Conservation (phyloP, 2,888 invertebrate species). For the Tholera decimalis region DNA sequence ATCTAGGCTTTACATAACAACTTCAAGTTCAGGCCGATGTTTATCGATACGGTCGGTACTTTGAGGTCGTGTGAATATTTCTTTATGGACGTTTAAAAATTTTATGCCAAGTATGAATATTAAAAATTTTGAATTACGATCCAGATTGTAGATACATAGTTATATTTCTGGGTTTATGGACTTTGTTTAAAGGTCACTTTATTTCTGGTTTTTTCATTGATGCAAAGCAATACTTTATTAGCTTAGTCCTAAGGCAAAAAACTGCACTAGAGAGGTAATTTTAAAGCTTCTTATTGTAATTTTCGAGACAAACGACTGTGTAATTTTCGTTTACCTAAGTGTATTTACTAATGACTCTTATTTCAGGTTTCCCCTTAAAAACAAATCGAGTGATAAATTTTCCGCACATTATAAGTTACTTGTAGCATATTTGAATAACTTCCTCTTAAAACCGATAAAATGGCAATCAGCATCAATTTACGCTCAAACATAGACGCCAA, state of each 20-base stretch:
- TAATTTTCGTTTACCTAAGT: too few species aligned
- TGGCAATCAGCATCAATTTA: conserved; percentile 17
- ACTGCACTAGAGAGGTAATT: too few species aligned
- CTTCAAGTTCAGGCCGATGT: conserved; percentile 79
- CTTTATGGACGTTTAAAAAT: conserved; percentile 54
- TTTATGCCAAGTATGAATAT: conserved; percentile 61
- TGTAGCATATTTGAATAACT: conserved; percentile 6
- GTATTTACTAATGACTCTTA: too few species aligned
- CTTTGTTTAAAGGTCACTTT: background rate
- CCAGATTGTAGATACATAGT: conserved; percentile 44
- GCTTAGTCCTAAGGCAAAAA: too few species aligned
- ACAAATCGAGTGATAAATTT: too few species aligned
- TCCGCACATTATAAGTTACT: background rate
- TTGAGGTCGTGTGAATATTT: conserved; percentile 63
- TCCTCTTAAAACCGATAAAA: conserved; percentile 17
- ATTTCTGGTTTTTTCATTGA: conserved; percentile 10
- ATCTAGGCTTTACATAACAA: conserved; percentile 78
- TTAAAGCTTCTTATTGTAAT: too few species aligned
- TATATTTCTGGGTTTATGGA: conserved; percentile 32
- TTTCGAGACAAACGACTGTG: too few species aligned
- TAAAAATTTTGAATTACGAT: conserved; percentile 55
- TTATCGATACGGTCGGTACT: conserved; percentile 70
- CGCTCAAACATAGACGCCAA: conserved; percentile 13
- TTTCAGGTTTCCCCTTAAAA: background rate
- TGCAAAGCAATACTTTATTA: background rate